Percentiles rank a stretch among this genome's conserved stretches.
Evolutionary conservation across 2,113 vertebrate genomes (phyloP).

Genomic region (Casuarius casuarius): DNA sequence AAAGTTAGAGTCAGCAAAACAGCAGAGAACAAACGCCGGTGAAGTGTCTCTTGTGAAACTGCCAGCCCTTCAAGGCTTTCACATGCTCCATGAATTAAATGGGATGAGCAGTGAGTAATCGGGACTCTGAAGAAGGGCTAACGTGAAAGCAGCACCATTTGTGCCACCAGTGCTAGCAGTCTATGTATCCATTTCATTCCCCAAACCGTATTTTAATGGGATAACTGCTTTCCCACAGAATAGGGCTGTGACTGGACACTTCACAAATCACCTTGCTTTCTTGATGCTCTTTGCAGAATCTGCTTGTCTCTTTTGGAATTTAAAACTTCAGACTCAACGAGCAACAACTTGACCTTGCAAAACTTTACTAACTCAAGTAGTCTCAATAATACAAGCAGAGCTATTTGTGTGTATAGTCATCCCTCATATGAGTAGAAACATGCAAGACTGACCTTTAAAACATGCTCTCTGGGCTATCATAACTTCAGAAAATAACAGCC

Average conservation of each 20-base stretch:
- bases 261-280: not conserved
- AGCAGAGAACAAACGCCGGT: not conserved
- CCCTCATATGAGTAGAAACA: not conserved
- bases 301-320: not conserved
- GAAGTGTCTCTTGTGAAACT: conserved; percentile 4
- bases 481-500: not conserved
- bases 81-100: not conserved
- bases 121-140: not conserved
- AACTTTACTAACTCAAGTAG: not conserved
- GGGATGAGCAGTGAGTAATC: not conserved
- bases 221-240: not conserved
- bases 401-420: not conserved
- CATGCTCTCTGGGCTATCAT: not conserved
- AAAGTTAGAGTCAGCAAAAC: conserved; percentile 8
- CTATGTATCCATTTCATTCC: not conserved
- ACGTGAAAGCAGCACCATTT: not conserved
- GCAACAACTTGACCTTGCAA: not conserved
- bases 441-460: conserved; percentile 6
- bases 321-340: not conserved
- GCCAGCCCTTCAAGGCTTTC: not conserved
- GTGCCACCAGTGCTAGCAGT: not conserved
- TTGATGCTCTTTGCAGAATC: not conserved
- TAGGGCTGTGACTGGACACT: not conserved
- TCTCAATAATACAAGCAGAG: not conserved
- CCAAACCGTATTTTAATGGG: not conserved